Percentiles rank a stretch among this genome's conserved stretches.
phyloP scores from a whole-genome alignment of 1,140 invertebrate species.

The Zaprionus africanus region DNA sequence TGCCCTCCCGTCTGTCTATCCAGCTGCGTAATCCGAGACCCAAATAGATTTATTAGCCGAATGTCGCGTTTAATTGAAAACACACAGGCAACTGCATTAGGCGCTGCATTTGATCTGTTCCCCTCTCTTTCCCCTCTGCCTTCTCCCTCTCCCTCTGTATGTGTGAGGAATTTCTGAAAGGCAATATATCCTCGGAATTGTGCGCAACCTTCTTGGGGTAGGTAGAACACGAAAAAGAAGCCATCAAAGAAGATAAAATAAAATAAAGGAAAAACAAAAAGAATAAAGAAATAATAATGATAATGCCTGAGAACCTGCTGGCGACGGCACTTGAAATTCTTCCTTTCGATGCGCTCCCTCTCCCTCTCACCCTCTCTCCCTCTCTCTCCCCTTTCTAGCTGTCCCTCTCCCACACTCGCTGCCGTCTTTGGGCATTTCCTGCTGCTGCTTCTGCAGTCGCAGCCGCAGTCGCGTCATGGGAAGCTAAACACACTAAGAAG shows the following conservation, averaged over 20 bases:
- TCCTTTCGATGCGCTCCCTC: not conserved
- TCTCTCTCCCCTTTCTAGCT: not conserved
- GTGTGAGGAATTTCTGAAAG: not conserved
- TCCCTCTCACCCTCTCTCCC: not conserved
- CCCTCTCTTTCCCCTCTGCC: not conserved
- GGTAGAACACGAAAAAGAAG: constrained; percentile 16
- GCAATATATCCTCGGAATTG: constrained; percentile 16
- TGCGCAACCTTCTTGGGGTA: not conserved
- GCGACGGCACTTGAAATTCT: constrained; percentile 7
- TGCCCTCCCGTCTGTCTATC: not conserved
- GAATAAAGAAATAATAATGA: constrained; percentile 27
- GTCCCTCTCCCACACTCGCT: constrained; percentile 3
- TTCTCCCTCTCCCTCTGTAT: not conserved
- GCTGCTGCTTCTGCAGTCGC: constrained; percentile 34
- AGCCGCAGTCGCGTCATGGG: constrained; percentile 60
- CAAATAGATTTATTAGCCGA: constrained; percentile 64
- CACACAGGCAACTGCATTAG: constrained; percentile 25
- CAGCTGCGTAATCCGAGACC: constrained; percentile 58
- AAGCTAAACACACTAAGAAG: constrained; percentile 62
- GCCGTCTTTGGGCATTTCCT: constrained; percentile 53
- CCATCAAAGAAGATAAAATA: constrained; percentile 5
- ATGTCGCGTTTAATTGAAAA: constrained; percentile 50
- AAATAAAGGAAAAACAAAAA: constrained; percentile 14
- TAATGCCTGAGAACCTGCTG: constrained; percentile 13
- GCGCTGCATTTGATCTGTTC: not conserved